These are phyloP conservation scores for Ianthella basta DNA, from an alignment of 37 sponge, comb jelly and placozoan species.

Conservation along the genomic window DNA sequence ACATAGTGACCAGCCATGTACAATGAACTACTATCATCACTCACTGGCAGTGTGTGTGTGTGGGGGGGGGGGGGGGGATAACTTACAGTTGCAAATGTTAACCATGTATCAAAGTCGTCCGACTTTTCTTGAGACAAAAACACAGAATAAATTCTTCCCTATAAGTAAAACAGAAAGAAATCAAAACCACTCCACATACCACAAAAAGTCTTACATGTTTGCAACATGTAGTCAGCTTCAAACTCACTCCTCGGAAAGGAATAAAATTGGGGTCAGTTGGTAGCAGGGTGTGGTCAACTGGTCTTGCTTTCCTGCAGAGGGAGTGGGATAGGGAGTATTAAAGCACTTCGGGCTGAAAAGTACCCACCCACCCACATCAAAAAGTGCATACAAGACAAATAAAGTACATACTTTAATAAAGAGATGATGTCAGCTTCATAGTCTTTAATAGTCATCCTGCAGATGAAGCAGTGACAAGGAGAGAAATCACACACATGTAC, in stretches of 20 bases:
- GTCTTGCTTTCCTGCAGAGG: not conserved
- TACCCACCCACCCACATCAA: not conserved
- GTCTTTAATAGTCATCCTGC: not conserved
- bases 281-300: constrained; percentile 9
- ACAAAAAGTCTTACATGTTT: not conserved
- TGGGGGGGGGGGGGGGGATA: no score
- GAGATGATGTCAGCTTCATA: not conserved
- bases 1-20: not conserved
- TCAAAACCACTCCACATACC: not conserved
- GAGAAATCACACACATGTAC: not conserved
- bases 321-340: not conserved
- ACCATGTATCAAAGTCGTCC: constrained; percentile 80
- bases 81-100: constrained; percentile 67
- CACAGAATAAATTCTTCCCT: constrained; percentile 75
- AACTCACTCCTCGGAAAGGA: not conserved
- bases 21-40: no score
- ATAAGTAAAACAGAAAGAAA: not conserved
- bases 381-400: no score
- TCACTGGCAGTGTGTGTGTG: no score
- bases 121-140: constrained; percentile 54
- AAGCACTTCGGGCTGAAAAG: not conserved
- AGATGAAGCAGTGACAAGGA: not conserved
- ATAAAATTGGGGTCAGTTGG: constrained; percentile 18
- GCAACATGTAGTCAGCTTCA: no score
- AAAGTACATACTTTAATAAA: not conserved